Percentiles rank a stretch among this genome's conserved stretches.
phyloP scores from a whole-genome alignment of 1,140 invertebrate species.

The Phthorimaea operculella region DNA sequence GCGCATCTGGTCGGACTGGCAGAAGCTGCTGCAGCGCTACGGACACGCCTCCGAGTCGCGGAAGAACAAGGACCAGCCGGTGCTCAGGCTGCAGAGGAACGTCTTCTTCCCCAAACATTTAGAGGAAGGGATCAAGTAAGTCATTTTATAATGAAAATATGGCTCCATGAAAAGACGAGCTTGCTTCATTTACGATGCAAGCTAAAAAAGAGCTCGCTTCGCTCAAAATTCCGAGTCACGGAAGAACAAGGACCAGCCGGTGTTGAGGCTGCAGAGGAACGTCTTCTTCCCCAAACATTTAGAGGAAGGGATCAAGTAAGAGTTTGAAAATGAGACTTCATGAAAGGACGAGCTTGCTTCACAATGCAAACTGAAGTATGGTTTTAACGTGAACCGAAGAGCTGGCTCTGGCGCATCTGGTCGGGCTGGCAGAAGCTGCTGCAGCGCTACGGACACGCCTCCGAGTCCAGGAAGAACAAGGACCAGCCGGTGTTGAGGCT shows the following conservation, averaged over 20 bases:
- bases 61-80: constrained; percentile 81
- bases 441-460: constrained; percentile 81
- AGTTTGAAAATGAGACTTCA: too few relatives aligned
- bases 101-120: constrained; percentile 86
- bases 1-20: constrained; percentile 84
- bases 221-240: constrained; percentile 76
- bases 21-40: constrained; percentile 80
- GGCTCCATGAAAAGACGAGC: too few relatives aligned
- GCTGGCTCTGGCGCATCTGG: constrained; percentile 84
- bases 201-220: too few relatives aligned
- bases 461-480: constrained; percentile 71
- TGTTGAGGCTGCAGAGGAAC: constrained; percentile 86
- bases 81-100: constrained; percentile 86
- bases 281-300: constrained; percentile 86
- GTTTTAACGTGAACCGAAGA: too few relatives aligned
- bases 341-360: too few relatives aligned
- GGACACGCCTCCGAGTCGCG: constrained; percentile 75
- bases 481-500: constrained; percentile 88
- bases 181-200: too few relatives aligned
- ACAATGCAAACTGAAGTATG: too few relatives aligned
- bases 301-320: constrained; percentile 89
- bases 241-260: constrained; percentile 81
- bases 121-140: constrained; percentile 89
- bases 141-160: constrained; percentile 56
- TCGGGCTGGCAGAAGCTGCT: constrained; percentile 84